Evolutionary conservation across 2,113 vertebrate genomes (phyloP).

Genomic region (Columba livia): DNA sequence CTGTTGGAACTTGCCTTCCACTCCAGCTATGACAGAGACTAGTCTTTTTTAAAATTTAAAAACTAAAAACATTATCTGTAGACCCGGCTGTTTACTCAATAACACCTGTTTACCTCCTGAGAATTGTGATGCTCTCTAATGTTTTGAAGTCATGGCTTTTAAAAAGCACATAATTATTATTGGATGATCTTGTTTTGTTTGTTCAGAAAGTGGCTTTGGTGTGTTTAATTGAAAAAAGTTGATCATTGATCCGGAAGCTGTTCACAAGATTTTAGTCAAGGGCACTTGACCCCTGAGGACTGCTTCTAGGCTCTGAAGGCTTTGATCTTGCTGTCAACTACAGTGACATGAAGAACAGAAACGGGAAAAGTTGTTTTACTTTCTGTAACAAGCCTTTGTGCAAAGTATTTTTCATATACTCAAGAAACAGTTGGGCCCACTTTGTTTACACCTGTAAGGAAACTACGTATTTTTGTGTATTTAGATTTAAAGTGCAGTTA

Average conservation of each 20-base stretch:
- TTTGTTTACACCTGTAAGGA: neutral
- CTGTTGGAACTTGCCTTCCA: neutral
- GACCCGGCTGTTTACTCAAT: neutral
- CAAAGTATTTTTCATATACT: neutral
- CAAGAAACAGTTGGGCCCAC: neutral
- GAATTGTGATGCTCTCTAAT: neutral
- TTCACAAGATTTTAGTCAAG: neutral
- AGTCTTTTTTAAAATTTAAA: neutral
- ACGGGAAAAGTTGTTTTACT: neutral
- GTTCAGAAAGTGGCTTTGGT: neutral
- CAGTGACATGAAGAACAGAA: neutral
- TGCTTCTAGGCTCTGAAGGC: neutral
- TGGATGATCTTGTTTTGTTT: neutral
- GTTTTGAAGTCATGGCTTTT: neutral
- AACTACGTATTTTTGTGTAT: neutral
- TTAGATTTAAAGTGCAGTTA: neutral
- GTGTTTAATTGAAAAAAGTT: neutral
- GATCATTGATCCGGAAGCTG: neutral
- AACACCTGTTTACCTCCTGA: neutral
- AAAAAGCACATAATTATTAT: neutral
- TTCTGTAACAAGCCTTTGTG: neutral
- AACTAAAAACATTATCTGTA: neutral
- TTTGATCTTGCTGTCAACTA: neutral
- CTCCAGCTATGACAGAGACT: neutral
- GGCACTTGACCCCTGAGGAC: neutral